These are phyloP conservation scores for Brachypteracias leptosomus DNA, from an alignment of 2,113 vertebrate species.

Conservation along the genomic window DNA sequence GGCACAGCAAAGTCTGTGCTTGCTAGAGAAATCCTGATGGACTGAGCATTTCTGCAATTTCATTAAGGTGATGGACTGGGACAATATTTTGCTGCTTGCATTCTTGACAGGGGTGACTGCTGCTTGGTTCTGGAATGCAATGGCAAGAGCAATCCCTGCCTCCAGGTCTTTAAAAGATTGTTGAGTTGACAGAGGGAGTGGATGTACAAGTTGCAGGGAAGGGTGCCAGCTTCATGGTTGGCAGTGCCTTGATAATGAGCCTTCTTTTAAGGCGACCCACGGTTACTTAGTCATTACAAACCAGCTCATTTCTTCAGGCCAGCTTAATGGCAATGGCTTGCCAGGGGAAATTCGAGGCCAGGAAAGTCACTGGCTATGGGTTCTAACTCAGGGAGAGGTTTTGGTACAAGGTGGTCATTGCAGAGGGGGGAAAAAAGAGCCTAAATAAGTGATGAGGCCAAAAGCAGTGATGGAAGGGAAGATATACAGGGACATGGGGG, in stretches of 20 bases:
- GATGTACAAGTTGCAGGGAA: conserved; percentile 35
- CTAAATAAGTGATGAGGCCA: not conserved
- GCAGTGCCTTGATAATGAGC: conserved; percentile 35
- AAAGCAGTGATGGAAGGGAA: not conserved
- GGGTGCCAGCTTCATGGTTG: conserved; percentile 49
- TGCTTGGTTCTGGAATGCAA: conserved; percentile 33
- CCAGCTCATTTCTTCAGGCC: not conserved
- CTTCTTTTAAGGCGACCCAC: conserved; percentile 7
- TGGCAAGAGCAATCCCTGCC: not conserved
- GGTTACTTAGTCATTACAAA: conserved; percentile 18
- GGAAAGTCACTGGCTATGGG: not conserved
- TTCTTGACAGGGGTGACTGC: conserved; percentile 42
- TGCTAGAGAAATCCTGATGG: not conserved
- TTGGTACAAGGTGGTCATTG: not conserved
- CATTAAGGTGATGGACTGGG: conserved; percentile 10
- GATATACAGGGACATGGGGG: not conserved
- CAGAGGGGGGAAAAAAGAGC: not conserved
- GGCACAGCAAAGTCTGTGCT: not conserved
- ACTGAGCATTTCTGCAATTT: not conserved
- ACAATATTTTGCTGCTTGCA: conserved; percentile 7
- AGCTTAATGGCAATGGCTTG: not conserved
- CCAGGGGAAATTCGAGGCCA: not conserved
- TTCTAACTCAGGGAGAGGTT: not conserved
- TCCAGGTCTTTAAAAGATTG: conserved; percentile 8
- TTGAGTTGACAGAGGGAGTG: conserved; percentile 32